A percentile compares a stretch with the other conserved stretches of the same genome.
Evolutionary conservation across 2,797 vertebrate genomes (phyloP).

Genomic region (Neosalanx taihuensis): DNA sequence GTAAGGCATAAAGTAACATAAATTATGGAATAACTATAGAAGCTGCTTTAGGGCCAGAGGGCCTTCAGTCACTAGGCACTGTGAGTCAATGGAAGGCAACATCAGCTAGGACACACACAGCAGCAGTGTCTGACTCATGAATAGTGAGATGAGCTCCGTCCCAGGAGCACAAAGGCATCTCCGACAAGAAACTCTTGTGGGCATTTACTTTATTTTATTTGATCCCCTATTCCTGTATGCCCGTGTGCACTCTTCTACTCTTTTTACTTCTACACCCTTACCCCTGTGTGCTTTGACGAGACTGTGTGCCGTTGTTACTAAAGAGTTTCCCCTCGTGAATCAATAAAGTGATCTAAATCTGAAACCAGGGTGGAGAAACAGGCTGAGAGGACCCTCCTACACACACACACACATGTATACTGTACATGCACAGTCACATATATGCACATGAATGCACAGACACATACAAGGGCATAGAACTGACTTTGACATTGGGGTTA

Average conservation of each 20-base stretch:
- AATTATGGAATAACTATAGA: background rate
- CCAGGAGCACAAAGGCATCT: slow-evolving; percentile 38
- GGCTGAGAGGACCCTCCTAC: slow-evolving; percentile 37
- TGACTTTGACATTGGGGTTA: no score
- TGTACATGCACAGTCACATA: background rate
- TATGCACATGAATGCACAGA: slow-evolving; percentile 20
- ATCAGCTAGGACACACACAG: background rate
- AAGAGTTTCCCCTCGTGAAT: no score
- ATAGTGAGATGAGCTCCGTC: slow-evolving; percentile 47
- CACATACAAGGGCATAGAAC: background rate
- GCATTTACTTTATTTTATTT: no score
- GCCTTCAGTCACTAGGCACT: slow-evolving; percentile 55
- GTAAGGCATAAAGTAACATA: background rate
- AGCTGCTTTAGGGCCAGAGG: background rate
- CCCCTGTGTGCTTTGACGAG: no score
- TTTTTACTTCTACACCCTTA: no score
- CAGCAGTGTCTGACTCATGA: slow-evolving; percentile 23
- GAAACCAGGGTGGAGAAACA: slow-evolving; percentile 29
- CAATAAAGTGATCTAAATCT: no score
- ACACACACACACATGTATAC: background rate
- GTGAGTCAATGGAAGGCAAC: slow-evolving; percentile 23
- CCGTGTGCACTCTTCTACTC: no score
- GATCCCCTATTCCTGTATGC: no score
- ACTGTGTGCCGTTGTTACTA: no score
- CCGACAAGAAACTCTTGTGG: slow-evolving; percentile 18